Evolutionary conservation across 2,888 invertebrate genomes (phyloP).

Genomic region (Polyploca ridens): DNA sequence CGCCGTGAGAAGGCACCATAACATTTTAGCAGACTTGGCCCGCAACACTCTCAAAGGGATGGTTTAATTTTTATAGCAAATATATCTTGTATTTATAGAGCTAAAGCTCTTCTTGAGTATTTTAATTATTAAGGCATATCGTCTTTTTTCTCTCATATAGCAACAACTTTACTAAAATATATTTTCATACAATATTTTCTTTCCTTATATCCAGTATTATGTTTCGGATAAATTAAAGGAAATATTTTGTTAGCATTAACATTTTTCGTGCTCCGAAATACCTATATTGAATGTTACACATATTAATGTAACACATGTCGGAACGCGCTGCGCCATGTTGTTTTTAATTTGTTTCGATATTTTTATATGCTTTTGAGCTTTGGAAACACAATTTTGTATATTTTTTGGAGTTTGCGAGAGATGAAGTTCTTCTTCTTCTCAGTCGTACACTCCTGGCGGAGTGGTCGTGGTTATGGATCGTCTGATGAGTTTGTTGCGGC

Average conservation of each 20-base stretch:
- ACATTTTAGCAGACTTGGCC: too few species aligned
- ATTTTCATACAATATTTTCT: not conserved
- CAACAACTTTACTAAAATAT: not conserved
- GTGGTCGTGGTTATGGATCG: too few species aligned
- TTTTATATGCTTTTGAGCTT: conserved; percentile 1
- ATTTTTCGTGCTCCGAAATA: not conserved
- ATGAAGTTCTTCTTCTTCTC: too few species aligned
- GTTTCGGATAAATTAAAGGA: not conserved
- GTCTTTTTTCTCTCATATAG: not conserved
- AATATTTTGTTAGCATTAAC: conserved; percentile 1
- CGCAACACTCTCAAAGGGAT: too few species aligned
- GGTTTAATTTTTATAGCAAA: too few species aligned
- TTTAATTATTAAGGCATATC: too few species aligned
- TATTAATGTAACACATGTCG: not conserved
- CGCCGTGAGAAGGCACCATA: too few species aligned
- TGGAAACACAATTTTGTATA: not conserved
- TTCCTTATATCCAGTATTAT: not conserved
- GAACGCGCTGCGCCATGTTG: not conserved
- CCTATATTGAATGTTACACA: not conserved
- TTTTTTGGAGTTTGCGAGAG: not conserved
- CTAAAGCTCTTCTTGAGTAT: too few species aligned
- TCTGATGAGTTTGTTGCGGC: too few species aligned
- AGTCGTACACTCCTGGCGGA: too few species aligned
- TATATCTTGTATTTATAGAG: too few species aligned
- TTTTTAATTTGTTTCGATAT: not conserved